Evolutionary conservation across 2,113 vertebrate genomes (phyloP).

Genomic region (Tyto alba): DNA sequence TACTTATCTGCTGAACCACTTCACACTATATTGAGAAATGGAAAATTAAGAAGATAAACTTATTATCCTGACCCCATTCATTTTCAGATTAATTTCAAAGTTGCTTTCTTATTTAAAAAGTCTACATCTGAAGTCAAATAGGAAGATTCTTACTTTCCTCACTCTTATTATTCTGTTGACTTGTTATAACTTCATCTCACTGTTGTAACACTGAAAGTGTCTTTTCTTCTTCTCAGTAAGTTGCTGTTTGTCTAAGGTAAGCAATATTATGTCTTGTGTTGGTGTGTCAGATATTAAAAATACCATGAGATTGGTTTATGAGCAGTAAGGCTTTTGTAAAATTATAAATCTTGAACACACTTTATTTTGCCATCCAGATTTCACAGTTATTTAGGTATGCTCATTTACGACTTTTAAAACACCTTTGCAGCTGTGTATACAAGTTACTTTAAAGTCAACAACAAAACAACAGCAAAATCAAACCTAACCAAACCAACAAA

Average conservation of each 20-base stretch:
- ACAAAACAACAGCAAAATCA: background rate
- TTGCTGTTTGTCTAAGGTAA: background rate
- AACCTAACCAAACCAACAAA: no score
- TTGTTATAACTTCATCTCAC: background rate
- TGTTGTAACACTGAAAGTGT: background rate
- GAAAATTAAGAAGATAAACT: background rate
- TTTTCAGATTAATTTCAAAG: background rate
- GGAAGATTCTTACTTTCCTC: background rate
- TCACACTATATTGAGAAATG: background rate
- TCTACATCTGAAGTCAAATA: background rate
- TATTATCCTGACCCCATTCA: background rate
- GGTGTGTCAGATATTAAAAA: background rate
- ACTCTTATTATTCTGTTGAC: background rate
- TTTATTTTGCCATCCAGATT: background rate
- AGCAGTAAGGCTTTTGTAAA: background rate
- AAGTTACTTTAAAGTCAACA: background rate
- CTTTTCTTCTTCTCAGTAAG: background rate
- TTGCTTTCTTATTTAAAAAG: background rate
- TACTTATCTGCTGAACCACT: conserved; percentile 1
- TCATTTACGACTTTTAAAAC: background rate
- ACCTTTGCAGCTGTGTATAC: background rate
- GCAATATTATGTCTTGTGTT: background rate
- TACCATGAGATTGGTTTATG: background rate
- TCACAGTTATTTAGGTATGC: background rate
- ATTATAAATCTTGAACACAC: background rate